A percentile compares a stretch with the other conserved stretches of the same genome.
phyloP scores from a whole-genome alignment of 2,113 vertebrate genomes.

The Leucoraja erinaceus region DNA sequence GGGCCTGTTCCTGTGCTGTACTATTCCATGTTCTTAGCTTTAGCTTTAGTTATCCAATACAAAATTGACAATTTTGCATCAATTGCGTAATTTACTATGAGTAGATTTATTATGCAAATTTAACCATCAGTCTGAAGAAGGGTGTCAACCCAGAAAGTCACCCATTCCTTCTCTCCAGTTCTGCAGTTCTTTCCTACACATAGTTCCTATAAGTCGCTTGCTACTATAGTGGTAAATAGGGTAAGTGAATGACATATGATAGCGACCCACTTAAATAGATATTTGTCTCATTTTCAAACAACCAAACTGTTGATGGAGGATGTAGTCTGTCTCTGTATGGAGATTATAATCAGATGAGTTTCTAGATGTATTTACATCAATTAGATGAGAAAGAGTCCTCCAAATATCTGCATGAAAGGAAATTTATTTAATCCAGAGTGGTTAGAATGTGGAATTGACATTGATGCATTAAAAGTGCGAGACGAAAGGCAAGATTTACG shows the following conservation, averaged over 20 bases:
- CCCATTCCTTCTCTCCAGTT: too few relatives aligned
- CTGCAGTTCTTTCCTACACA: too few relatives aligned
- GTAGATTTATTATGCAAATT: neutral
- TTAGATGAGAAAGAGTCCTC: too few relatives aligned
- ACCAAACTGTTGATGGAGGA: neutral
- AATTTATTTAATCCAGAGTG: neutral
- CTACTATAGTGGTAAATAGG: neutral
- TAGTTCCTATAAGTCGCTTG: neutral
- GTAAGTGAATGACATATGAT: neutral
- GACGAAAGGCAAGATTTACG: too few relatives aligned
- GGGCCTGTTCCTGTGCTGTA: too few relatives aligned
- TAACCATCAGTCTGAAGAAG: too few relatives aligned
- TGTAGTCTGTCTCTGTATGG: neutral
- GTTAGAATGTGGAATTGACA: neutral
- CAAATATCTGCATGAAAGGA: neutral
- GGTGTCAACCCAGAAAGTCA: too few relatives aligned
- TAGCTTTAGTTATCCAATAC: neutral
- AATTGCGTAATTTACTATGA: neutral
- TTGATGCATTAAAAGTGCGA: too few relatives aligned
- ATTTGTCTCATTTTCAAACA: neutral
- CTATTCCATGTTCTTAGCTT: neutral
- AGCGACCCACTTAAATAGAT: neutral
- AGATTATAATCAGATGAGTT: neutral
- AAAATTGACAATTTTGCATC: neutral
- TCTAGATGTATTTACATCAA: neutral